phyloP scores from a whole-genome alignment of 2,113 vertebrate genomes.

The Apus apus region DNA sequence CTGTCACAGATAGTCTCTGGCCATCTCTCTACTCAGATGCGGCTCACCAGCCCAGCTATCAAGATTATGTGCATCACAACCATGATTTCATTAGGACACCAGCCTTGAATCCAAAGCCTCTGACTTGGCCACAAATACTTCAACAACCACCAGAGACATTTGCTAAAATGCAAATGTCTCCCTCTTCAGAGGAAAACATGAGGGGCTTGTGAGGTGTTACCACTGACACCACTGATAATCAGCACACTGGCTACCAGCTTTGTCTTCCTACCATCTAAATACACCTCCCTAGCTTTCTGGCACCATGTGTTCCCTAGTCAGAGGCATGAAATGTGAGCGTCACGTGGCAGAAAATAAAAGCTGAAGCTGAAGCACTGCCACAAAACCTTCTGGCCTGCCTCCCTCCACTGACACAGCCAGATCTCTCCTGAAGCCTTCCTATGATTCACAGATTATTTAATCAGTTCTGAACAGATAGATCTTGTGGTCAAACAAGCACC shows the following conservation, averaged over 20 bases:
- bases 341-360: constrained; percentile 9
- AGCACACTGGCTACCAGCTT: not conserved
- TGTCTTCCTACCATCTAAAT: not conserved
- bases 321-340: not conserved
- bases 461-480: not conserved
- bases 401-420: not conserved
- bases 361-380: not conserved
- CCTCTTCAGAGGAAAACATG: not conserved
- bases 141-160: not conserved
- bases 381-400: not conserved
- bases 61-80: not conserved
- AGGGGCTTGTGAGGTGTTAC: not conserved
- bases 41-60: not conserved
- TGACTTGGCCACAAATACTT: not conserved
- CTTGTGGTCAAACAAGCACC: not conserved
- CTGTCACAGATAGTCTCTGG: not conserved
- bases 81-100: not conserved
- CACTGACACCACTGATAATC: not conserved
- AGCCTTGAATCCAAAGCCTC: not conserved
- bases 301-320: not conserved
- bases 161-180: not conserved
- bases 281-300: not conserved
- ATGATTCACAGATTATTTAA: not conserved
- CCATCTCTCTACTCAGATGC: not conserved
- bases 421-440: not conserved